phyloP scores from a whole-genome alignment of 2,888 invertebrate species.

The Rutpela maculata region DNA sequence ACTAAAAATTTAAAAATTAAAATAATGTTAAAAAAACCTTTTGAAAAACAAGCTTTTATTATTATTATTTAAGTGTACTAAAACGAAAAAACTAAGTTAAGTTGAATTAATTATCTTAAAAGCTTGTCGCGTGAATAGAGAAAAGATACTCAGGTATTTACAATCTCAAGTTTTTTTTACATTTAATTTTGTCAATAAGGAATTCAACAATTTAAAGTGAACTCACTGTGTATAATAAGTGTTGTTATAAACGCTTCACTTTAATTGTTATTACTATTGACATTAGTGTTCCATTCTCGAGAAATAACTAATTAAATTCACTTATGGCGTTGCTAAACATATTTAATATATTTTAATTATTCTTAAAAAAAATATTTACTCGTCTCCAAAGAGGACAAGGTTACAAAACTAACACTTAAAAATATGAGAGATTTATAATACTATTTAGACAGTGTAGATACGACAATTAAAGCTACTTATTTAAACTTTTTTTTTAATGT shows the following conservation, averaged over 20 bases:
- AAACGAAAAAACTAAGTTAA: no score
- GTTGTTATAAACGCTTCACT: background rate
- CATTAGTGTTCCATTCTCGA: background rate
- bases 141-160: no score
- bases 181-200: no score
- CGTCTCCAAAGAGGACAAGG: constrained; percentile 19
- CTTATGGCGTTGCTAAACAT: background rate
- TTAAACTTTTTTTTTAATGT: background rate
- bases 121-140: no score
- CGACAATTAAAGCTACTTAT: background rate
- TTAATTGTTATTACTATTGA: background rate
- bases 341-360: constrained; percentile 5
- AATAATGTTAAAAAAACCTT: no score
- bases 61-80: no score
- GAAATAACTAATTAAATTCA: background rate
- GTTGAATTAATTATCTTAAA: no score
- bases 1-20: no score
- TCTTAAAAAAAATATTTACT: constrained; percentile 13
- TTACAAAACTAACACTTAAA: background rate
- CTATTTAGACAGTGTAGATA: background rate
- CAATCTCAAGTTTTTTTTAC: no score
- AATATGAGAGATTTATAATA: background rate
- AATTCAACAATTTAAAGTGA: no score
- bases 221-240: background rate
- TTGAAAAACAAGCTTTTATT: no score